These are phyloP conservation scores for Hipposideros armiger DNA, from an alignment of 2,113 vertebrate species.

Conservation along the genomic window DNA sequence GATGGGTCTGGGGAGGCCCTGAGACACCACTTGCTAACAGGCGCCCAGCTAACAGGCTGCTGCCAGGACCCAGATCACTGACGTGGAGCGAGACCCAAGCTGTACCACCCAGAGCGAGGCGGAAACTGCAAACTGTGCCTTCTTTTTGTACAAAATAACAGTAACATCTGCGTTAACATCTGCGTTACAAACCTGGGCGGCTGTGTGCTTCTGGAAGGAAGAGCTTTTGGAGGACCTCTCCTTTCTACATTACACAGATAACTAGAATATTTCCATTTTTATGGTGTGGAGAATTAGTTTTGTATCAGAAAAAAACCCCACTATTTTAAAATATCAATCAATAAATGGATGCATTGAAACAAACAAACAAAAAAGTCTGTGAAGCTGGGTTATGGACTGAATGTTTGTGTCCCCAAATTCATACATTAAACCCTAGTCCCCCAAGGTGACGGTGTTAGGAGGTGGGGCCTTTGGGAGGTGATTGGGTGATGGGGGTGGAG, in stretches of 20 bases:
- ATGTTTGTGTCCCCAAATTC: not conserved
- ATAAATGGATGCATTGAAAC: not conserved
- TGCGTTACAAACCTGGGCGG: too few species aligned
- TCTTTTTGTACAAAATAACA: not conserved
- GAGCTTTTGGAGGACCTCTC: not conserved
- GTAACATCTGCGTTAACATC: fast-evolving
- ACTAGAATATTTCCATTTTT: not conserved
- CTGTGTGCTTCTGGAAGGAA: not conserved
- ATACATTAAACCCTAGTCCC: too few species aligned
- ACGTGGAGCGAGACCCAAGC: not conserved
- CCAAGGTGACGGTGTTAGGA: not conserved
- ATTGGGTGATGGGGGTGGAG: not conserved
- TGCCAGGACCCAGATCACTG: fast-evolving
- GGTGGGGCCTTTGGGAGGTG: not conserved
- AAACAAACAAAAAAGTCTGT: not conserved
- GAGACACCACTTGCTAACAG: fast-evolving
- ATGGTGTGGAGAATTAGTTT: not conserved
- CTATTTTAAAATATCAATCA: not conserved
- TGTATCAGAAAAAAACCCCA: not conserved
- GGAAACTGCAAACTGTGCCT: fast-evolving
- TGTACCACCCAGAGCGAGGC: fast-evolving
- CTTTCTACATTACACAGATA: not conserved
- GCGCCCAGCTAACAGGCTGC: too few species aligned
- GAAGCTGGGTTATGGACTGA: not conserved
- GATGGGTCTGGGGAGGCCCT: fast-evolving